phyloP scores from a whole-genome alignment of 2,797 vertebrate genomes.

The Sarcoramphus papa region DNA sequence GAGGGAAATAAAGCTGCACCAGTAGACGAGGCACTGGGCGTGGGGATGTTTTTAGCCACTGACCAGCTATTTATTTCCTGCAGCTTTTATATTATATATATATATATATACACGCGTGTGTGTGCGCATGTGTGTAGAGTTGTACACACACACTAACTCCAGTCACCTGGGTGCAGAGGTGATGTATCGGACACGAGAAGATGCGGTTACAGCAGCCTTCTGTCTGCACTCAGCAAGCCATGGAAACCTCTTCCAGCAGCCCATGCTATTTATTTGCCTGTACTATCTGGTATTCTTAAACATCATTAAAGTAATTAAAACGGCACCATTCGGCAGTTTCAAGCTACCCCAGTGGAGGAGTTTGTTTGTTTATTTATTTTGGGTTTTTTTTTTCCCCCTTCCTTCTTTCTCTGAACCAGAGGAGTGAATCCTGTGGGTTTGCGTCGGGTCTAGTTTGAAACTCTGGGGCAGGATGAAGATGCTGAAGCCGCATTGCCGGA shows the following conservation, averaged over 20 bases:
- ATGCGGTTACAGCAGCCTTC: not conserved
- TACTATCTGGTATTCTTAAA: slow-evolving; percentile 40
- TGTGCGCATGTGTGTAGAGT: not conserved
- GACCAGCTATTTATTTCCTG: not conserved
- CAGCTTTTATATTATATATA: not conserved
- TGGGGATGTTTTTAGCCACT: not conserved
- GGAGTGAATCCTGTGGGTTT: not conserved
- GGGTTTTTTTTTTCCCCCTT: not conserved
- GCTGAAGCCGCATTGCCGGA: not conserved
- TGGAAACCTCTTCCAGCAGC: not conserved
- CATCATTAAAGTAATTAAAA: slow-evolving; percentile 54
- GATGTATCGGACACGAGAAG: not conserved
- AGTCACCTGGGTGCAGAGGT: not conserved
- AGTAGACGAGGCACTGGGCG: not conserved
- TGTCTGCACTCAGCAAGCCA: not conserved
- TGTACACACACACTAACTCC: not conserved
- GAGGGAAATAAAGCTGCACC: not conserved
- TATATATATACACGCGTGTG: accelerated
- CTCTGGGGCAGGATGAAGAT: not conserved
- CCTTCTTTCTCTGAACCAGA: not conserved
- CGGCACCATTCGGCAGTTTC: slow-evolving; percentile 33
- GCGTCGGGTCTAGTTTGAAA: not conserved
- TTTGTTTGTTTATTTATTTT: not conserved
- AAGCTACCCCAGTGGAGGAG: slow-evolving; percentile 13
- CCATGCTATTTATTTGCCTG: slow-evolving; percentile 23